Conservation (phyloP, 2,113 vertebrate species). For the Orycteropus afer region DNA sequence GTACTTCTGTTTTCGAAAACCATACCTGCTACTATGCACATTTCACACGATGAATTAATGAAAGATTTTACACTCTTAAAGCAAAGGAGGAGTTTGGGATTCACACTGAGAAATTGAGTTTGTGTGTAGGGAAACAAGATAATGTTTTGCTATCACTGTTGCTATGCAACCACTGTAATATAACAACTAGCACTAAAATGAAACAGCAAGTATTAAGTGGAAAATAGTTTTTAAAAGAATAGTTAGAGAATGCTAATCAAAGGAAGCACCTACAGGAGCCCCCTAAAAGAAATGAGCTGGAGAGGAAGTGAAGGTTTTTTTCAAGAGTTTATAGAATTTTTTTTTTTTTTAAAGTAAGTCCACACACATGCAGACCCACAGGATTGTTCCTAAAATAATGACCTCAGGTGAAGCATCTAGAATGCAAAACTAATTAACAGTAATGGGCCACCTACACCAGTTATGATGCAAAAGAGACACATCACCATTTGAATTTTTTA, state of each 20-base stretch:
- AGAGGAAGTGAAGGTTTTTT: background rate
- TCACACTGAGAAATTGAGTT: background rate
- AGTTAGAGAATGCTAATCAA: slow-evolving; percentile 34
- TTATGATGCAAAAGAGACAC: slow-evolving; percentile 77
- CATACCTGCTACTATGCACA: background rate
- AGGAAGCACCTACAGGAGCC: background rate
- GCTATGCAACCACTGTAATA: slow-evolving; percentile 47
- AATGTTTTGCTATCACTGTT: slow-evolving; percentile 39
- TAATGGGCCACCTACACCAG: slow-evolving; percentile 70
- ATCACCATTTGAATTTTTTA: slow-evolving; percentile 72
- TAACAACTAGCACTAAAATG: slow-evolving; percentile 19
- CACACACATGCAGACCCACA: background rate
- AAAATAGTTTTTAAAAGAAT: background rate
- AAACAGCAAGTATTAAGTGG: slow-evolving; percentile 51
- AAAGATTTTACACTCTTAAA: background rate
- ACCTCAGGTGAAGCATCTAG: slow-evolving; percentile 54
- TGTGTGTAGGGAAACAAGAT: background rate
- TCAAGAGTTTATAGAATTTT: background rate
- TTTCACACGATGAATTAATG: background rate
- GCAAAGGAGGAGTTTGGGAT: background rate
- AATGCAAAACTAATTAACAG: slow-evolving; percentile 77
- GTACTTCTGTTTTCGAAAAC: background rate
- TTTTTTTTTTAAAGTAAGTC: background rate
- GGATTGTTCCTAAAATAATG: slow-evolving; percentile 60
- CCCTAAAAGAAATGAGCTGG: background rate